A percentile compares a stretch with the other conserved stretches of the same genome.
Evolutionary conservation across 2,113 vertebrate genomes (phyloP).

Genomic region (Rattus norvegicus): DNA sequence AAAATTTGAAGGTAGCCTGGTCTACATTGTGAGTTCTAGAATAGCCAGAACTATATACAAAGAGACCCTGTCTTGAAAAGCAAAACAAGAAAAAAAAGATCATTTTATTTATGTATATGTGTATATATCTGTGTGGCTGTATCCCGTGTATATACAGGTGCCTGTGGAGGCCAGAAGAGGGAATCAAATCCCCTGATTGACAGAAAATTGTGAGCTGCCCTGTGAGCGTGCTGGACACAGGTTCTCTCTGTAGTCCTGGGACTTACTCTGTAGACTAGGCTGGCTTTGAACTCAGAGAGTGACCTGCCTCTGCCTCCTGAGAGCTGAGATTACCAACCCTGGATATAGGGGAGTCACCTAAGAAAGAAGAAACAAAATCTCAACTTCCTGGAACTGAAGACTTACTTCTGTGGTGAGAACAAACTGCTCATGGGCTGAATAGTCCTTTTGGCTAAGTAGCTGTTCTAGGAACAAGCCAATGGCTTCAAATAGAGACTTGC

Average conservation of each 20-base stretch:
- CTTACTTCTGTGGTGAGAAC: conserved; percentile 32
- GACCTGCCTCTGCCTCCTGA: neutral
- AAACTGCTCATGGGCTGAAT: conserved; percentile 64
- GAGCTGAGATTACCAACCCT: neutral
- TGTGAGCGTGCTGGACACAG: neutral
- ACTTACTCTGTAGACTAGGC: neutral
- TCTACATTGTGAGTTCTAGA: neutral
- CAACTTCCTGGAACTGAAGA: conserved; percentile 13
- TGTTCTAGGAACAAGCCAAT: conserved; percentile 61
- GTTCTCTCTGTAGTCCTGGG: neutral
- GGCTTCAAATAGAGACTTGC: conserved; percentile 82
- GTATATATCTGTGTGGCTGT: neutral
- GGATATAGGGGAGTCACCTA: neutral
- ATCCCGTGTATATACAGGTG: neutral
- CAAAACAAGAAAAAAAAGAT: neutral
- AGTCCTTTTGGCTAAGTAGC: conserved; percentile 72
- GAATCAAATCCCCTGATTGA: neutral
- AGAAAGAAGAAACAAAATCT: neutral
- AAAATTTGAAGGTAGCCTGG: neutral
- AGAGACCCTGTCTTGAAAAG: neutral
- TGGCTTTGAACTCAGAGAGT: neutral
- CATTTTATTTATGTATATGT: neutral
- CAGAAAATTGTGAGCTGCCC: neutral
- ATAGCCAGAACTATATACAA: no score
- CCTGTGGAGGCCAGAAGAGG: neutral